Evolutionary conservation across 1,140 invertebrate genomes (phyloP), one percentile per base, ranked within the genome.

Genomic region (Rhagoletis pomonella): DNA sequence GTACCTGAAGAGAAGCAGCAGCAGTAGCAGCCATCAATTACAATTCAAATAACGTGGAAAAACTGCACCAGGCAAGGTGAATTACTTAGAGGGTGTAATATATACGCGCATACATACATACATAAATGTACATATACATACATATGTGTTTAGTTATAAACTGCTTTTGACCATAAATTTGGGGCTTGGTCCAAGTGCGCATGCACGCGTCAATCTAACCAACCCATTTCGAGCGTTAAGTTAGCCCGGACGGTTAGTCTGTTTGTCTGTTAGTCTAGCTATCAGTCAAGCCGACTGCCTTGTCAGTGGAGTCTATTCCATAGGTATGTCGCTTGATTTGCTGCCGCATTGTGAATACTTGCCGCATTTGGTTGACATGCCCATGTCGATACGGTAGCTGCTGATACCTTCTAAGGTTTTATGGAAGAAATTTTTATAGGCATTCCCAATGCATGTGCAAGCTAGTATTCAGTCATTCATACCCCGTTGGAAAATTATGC

Each of bases 111-210:
- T 17, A 47, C 67, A 44, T 14, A 42, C 39, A 2, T 73, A 73
- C 3, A 73, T 55, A 55, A 10, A 55, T 55, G 2, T 55, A 10
- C 50, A 10, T 10, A 10, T 10, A 10, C 50, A 55, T 55, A 55
- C 17, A 73, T 47, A n/a, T 29, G 29, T 29, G 29, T 29, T 29
- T 29, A 29, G 29, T 29, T 29, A 29, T 29, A 29, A 47, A 42
- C 44, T 73, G 67, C 67, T 44, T 73, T 73, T 73, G 42, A 73
- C 67, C 67, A 73, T 73, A 73, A 73, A 73, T 73, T 67, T 73
- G 44, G 67, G 67, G 67, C 67, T 73, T 73, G 67, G 67, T 73
- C 42, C 67, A 17, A 12, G 65, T 10, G n/a, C 64, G 64, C 65
- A 29, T 19, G 19, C 65, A 9, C 42, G 42, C 67, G 29, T 73